Evolutionary conservation across 2,113 vertebrate species (phyloP).

Genomic region (Apistogramma diplotaenia): DNA sequence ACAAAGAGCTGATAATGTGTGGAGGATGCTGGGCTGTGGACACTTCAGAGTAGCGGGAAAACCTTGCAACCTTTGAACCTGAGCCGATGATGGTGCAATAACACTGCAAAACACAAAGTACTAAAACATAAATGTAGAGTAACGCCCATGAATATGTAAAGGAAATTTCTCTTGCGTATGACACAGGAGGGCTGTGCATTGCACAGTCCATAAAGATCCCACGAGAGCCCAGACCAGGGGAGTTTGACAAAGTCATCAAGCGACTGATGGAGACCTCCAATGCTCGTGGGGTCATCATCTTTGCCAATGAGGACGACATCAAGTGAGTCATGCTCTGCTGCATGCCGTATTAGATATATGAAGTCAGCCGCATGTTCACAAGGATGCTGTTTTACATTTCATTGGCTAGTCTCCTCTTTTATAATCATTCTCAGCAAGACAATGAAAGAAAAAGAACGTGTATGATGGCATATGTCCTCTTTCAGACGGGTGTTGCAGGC

Average conservation of each 20-base stretch:
- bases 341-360: not conserved
- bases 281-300: slow-evolving; percentile 90
- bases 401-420: not conserved
- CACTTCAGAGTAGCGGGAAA: too few relatives aligned
- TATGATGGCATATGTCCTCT: not conserved
- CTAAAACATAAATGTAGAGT: not conserved
- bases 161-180: slow-evolving; percentile 7
- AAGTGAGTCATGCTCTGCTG: slow-evolving; percentile 75
- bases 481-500: slow-evolving; percentile 84
- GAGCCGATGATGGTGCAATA: not conserved
- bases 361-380: not conserved
- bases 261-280: slow-evolving; percentile 92
- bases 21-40: not conserved
- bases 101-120: not conserved
- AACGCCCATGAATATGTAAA: not conserved
- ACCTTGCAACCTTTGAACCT: not conserved
- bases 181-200: slow-evolving; percentile 87
- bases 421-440: not conserved
- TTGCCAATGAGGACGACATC: slow-evolving; percentile 95
- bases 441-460: not conserved
- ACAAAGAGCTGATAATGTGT: not conserved
- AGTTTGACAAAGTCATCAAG: slow-evolving; percentile 94
- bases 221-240: slow-evolving; percentile 84
- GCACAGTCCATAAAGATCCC: slow-evolving; percentile 94
- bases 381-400: not conserved